Conservation (phyloP, 35 echinoderm and acorn worm genomes). For the Lytechinus variegatus region DNA sequence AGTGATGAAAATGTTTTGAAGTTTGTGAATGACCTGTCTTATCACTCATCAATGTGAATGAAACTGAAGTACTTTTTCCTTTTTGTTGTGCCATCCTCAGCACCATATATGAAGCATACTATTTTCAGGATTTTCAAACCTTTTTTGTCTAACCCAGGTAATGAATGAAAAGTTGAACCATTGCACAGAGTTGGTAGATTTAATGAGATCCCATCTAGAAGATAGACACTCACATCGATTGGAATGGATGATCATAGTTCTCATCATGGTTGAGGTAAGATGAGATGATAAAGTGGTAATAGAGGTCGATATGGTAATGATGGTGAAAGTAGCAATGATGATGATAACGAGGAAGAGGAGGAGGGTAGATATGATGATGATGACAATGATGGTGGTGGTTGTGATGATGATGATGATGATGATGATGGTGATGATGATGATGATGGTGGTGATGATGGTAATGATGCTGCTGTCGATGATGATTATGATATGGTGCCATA, state of each 20-base stretch:
- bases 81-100: no score
- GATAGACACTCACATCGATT: constrained; percentile 81
- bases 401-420: constrained; percentile 91
- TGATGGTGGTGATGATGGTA: background rate
- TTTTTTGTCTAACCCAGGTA: constrained; percentile 66
- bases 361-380: no score
- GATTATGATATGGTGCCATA: no score
- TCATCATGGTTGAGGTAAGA: constrained; percentile 93
- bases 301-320: background rate
- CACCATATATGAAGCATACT: no score
- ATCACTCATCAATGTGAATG: no score
- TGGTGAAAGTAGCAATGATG: background rate
- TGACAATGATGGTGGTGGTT: constrained; percentile 82
- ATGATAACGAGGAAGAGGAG: no score
- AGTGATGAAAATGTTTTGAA: no score
- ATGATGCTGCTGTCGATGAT: no score
- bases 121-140: background rate
- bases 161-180: constrained; percentile 96
- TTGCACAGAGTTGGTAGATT: constrained; percentile 90
- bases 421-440: background rate
- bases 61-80: no score
- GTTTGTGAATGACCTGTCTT: no score
- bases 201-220: constrained; percentile 85
- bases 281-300: no score
- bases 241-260: constrained; percentile 94